phyloP scores from a whole-genome alignment of 2,888 invertebrate species.

The Cosmorhoe ocellata region DNA sequence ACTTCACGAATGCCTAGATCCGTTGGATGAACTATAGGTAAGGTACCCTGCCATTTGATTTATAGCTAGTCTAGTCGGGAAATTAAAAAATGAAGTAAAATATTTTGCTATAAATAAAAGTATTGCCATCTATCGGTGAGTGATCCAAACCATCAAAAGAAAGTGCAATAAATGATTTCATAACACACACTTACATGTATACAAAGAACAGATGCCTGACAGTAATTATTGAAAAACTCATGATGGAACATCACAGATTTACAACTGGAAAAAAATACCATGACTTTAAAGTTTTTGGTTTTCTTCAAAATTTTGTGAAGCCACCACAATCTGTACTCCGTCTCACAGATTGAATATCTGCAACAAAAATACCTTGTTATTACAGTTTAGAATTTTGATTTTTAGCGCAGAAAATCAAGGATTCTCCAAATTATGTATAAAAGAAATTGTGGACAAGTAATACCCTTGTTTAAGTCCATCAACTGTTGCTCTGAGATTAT shows the following conservation, averaged over 20 bases:
- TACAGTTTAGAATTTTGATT: no score
- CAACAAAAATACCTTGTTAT: conserved; percentile 24
- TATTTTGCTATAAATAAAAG: no score
- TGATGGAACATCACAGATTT: conserved; percentile 97
- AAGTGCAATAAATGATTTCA: no score
- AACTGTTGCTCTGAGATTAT: conserved; percentile 89
- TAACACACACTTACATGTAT: conserved; percentile 91
- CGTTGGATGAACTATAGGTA: no score
- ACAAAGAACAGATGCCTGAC: conserved; percentile 93
- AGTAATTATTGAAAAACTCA: conserved; percentile 93
- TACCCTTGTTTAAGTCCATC: conserved; percentile 91
- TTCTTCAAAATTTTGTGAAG: conserved; percentile 98
- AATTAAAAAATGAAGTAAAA: no score
- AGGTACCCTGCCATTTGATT: no score
- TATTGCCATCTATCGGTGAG: no score
- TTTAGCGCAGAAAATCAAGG: no score
- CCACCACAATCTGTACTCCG: conserved; percentile 94
- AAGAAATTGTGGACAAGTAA: not conserved
- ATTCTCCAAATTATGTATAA: no score
- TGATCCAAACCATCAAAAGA: no score
- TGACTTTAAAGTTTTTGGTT: conserved; percentile 94
- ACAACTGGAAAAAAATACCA: conserved; percentile 98
- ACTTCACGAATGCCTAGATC: no score
- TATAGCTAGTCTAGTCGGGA: no score
- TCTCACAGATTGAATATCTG: conserved; percentile 95